phyloP scores from a whole-genome alignment of 2,113 vertebrate genomes.

The Petroica traversi region DNA sequence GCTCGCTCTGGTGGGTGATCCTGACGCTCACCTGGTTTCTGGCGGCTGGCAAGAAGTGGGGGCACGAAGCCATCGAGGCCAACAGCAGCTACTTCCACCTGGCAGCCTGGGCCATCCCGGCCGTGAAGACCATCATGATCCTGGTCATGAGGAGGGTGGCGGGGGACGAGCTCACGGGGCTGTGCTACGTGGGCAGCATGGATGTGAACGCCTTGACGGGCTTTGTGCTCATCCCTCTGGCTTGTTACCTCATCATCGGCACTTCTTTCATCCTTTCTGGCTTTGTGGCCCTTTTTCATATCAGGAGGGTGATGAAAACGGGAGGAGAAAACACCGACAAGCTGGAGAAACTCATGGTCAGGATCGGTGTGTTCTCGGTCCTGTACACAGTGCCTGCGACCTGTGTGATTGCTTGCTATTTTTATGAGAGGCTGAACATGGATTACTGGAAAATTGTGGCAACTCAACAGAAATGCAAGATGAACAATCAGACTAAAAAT shows the following conservation, averaged over 20 bases:
- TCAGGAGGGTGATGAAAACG: constrained; percentile 94
- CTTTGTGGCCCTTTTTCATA: constrained; percentile 96
- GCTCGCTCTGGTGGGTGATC: constrained; percentile 97
- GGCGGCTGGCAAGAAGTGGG: constrained; percentile 96
- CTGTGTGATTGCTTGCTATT: constrained; percentile 95
- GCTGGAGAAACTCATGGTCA: constrained; percentile 94
- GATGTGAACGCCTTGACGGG: constrained; percentile 91
- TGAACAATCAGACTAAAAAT: constrained; percentile 73
- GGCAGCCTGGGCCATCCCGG: constrained; percentile 94
- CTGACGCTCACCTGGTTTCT: constrained; percentile 95
- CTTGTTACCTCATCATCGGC: constrained; percentile 91
- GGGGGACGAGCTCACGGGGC: constrained; percentile 92
- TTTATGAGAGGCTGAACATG: constrained; percentile 95
- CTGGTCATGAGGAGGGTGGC: constrained; percentile 94
- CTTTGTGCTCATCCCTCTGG: constrained; percentile 92
- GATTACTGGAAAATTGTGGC: constrained; percentile 89
- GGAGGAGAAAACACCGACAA: constrained; percentile 97
- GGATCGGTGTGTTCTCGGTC: constrained; percentile 94
- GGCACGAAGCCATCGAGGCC: constrained; percentile 96
- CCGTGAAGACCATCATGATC: constrained; percentile 94
- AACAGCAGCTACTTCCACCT: constrained; percentile 98
- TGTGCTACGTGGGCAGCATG: constrained; percentile 98
- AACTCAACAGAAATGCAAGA: constrained; percentile 79
- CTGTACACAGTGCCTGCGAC: constrained; percentile 95
- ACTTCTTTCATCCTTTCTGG: constrained; percentile 95